phyloP scores from a whole-genome alignment of 2,888 invertebrate genomes.

The Pyrocoelia pectoralis region DNA sequence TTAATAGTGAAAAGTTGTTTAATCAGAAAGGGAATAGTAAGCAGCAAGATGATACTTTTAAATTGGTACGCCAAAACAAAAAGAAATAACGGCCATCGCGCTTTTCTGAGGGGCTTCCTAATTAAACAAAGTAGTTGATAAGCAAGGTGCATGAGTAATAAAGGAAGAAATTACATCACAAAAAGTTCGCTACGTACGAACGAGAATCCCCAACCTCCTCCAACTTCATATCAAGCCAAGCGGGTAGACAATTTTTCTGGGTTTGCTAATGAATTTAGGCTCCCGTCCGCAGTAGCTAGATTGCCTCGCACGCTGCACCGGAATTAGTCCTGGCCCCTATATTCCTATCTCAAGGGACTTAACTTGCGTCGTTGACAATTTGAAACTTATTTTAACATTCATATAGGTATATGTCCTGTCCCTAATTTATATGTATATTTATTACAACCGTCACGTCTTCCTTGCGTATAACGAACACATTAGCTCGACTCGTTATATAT shows the following conservation, averaged over 20 bases:
- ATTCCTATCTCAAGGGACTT: slow-evolving; percentile 55
- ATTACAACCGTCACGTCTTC: slow-evolving; percentile 53
- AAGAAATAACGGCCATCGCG: slow-evolving; percentile 1
- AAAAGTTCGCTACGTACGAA: slow-evolving; percentile 33
- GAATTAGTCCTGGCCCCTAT: slow-evolving; percentile 53
- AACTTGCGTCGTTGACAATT: slow-evolving; percentile 64
- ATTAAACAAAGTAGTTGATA: slow-evolving; percentile 29
- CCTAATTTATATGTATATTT: slow-evolving; percentile 63
- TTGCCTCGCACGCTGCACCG: slow-evolving; percentile 53
- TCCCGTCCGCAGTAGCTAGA: slow-evolving; percentile 51
- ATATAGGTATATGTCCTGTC: slow-evolving; percentile 59
- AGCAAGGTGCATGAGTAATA: slow-evolving; percentile 43
- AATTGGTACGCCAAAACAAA: neutral
- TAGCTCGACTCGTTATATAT: slow-evolving; percentile 24
- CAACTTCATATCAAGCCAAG: slow-evolving; percentile 45
- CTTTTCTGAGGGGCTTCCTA: slow-evolving; percentile 19
- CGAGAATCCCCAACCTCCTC: slow-evolving; percentile 40
- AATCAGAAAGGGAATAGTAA: slow-evolving; percentile 4
- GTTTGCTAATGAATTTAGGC: slow-evolving; percentile 58
- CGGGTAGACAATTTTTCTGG: slow-evolving; percentile 53
- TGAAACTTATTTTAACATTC: slow-evolving; percentile 66
- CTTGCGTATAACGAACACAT: slow-evolving; percentile 40
- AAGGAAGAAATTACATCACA: slow-evolving; percentile 38
- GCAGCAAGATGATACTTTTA: slow-evolving; percentile 3
- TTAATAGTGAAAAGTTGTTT: neutral